These are phyloP conservation scores for Macropus fuliginosus DNA, from an alignment of 2,797 vertebrate species.

Conservation along the genomic window DNA sequence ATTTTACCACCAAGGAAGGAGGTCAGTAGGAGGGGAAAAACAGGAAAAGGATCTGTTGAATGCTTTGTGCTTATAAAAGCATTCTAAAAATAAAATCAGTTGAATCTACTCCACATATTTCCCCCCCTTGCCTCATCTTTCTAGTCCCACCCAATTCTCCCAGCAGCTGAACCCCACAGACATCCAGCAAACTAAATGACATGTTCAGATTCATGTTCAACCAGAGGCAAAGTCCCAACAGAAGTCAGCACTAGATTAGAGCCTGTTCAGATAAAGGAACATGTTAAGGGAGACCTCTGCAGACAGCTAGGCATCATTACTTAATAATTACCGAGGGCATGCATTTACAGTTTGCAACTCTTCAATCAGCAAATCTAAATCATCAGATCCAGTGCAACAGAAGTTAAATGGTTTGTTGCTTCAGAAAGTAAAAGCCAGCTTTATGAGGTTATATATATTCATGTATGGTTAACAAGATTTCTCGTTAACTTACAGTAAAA, in stretches of 20 bases:
- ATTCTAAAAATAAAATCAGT: conserved; percentile 71
- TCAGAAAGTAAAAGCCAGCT: not conserved
- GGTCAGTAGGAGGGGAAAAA: conserved; percentile 56
- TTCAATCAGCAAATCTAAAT: not conserved
- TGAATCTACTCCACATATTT: conserved; percentile 25
- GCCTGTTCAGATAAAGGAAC: not conserved
- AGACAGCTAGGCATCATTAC: not conserved
- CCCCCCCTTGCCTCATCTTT: conserved; percentile 59
- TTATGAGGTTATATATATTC: not conserved
- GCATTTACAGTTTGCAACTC: not conserved
- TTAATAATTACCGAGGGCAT: not conserved
- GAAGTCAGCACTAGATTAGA: not conserved
- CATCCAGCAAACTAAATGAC: conserved; percentile 74
- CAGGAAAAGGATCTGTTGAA: conserved; percentile 56
- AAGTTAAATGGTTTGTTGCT: not conserved
- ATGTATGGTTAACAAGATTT: not conserved
- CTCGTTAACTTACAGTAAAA: not conserved
- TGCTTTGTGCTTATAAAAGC: conserved; percentile 48
- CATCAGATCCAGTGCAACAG: not conserved
- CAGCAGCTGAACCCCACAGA: conserved; percentile 71
- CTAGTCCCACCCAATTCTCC: conserved; percentile 68
- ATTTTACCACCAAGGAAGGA: conserved; percentile 53
- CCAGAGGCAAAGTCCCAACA: conserved; percentile 61
- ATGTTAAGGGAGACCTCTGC: conserved; percentile 78
- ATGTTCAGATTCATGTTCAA: conserved; percentile 71